phyloP scores from a whole-genome alignment of 2,888 invertebrate species.

The Eristalinus aeneus region DNA sequence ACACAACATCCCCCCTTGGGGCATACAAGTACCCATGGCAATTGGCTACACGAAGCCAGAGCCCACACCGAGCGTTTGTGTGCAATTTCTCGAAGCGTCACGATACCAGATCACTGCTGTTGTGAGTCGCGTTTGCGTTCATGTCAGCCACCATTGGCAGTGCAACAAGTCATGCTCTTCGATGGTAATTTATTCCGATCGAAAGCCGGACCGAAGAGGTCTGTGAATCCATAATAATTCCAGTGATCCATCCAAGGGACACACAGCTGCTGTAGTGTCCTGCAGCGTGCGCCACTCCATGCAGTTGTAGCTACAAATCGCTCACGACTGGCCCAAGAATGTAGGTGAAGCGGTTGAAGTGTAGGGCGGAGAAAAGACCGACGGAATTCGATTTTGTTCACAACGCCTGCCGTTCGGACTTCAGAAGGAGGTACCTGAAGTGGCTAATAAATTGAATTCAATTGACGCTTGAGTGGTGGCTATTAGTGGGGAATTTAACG shows the following conservation, averaged over 20 bases:
- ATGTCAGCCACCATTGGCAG: slow-evolving; percentile 67
- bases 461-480: slow-evolving; percentile 49
- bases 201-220: slow-evolving; percentile 41
- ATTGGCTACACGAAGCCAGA: slow-evolving; percentile 54
- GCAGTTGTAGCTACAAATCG: slow-evolving; percentile 64
- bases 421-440: slow-evolving; percentile 26
- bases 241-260: slow-evolving; percentile 40
- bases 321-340: slow-evolving; percentile 23
- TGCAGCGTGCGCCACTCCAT: slow-evolving; percentile 55
- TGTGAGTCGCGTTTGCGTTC: slow-evolving; percentile 62
- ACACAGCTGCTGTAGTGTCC: slow-evolving; percentile 28
- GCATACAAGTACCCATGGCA: slow-evolving; percentile 53
- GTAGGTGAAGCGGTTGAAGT: background rate
- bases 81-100: background rate
- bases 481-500: slow-evolving; percentile 51
- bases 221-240: slow-evolving; percentile 38
- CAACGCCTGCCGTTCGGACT: slow-evolving; percentile 22
- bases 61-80: slow-evolving; percentile 26
- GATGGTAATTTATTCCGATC: slow-evolving; percentile 65
- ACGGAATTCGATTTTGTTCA: background rate
- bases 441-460: slow-evolving; percentile 59
- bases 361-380: background rate
- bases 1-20: slow-evolving; percentile 53
- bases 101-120: slow-evolving; percentile 26
- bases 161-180: slow-evolving; percentile 66